Evolutionary conservation across 1,140 invertebrate genomes (phyloP), one percentile per base, ranked within the genome.

Genomic region (Charaxes varanes): DNA sequence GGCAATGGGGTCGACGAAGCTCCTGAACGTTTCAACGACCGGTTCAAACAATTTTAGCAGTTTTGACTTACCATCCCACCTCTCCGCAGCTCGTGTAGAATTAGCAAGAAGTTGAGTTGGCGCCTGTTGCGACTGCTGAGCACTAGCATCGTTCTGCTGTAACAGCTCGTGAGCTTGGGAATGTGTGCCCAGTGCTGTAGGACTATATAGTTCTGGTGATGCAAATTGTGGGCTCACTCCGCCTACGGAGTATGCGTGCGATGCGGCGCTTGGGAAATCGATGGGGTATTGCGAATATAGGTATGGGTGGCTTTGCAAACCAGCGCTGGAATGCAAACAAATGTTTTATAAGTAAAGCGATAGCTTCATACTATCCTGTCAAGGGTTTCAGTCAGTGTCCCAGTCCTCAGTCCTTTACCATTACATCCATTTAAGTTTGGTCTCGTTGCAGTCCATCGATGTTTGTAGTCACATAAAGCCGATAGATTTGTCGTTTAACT

Each of bases 51-150:
- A 59, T 68, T 65, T 69, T 41, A 68, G 63, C 41, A 83, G 56
- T 62, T 65, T 72, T 34, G 74, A 80, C 79, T 77, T 84, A 85
- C 82, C 82, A 53, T 85, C 84, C 84, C 84, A 85, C 68, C 84
- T 53, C 56, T 85, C 80, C 43, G 69, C 59, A 21, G 84, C 82
- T 55, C 67, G 56, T 11, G 84, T 85, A 12, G 62, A 49, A 60
- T 85, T 85, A 21, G 73, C 51, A 36, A 79, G 66, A 36, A 81
- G 66, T 37, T 79, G 54, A 8, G 70, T 60, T 3, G 79, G 66
- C 50, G 78, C 65, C 55, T 76, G 72, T 66, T 85, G 84, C 43
- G 84, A 85, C 62, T 82, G 77, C 65, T 85, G 84, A 61, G 80
- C 82, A 36, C 69, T 65, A 21, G 63, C 65, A 44, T 85, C 84